Conservation (phyloP, 2,113 vertebrate species). For the Plecotus auritus region DNA sequence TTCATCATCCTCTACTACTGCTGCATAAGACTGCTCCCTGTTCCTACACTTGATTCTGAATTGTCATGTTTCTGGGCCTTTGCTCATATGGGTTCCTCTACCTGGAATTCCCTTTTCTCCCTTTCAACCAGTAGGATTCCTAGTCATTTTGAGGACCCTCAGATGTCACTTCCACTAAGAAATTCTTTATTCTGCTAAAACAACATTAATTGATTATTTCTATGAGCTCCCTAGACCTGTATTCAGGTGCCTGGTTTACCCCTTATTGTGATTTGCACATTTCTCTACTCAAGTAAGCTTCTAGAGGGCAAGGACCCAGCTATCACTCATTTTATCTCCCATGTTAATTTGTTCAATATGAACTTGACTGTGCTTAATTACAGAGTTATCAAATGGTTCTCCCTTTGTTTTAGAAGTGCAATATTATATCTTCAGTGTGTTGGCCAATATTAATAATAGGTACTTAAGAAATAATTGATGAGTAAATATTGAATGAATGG, state of each 20-base stretch:
- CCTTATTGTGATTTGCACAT: background rate
- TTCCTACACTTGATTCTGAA: background rate
- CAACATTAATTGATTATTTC: background rate
- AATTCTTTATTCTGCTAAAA: background rate
- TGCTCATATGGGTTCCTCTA: background rate
- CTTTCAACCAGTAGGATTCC: background rate
- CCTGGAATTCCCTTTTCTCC: background rate
- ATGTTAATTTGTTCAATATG: background rate
- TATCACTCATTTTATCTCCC: background rate
- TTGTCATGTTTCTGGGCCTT: background rate
- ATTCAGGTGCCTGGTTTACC: background rate
- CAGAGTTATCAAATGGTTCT: background rate
- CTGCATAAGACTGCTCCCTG: background rate
- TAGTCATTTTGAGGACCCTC: background rate
- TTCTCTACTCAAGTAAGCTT: background rate
- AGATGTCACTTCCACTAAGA: background rate
- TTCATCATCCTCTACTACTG: background rate
- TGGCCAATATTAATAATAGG: background rate
- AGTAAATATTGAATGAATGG: background rate
- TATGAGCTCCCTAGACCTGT: background rate
- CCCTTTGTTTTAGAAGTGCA: background rate
- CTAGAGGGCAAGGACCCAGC: background rate
- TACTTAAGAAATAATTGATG: background rate
- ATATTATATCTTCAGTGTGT: background rate
- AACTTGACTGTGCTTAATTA: background rate